These are phyloP conservation scores for Blera fallax DNA, from an alignment of 2,888 invertebrate genomes.

Conservation along the genomic window DNA sequence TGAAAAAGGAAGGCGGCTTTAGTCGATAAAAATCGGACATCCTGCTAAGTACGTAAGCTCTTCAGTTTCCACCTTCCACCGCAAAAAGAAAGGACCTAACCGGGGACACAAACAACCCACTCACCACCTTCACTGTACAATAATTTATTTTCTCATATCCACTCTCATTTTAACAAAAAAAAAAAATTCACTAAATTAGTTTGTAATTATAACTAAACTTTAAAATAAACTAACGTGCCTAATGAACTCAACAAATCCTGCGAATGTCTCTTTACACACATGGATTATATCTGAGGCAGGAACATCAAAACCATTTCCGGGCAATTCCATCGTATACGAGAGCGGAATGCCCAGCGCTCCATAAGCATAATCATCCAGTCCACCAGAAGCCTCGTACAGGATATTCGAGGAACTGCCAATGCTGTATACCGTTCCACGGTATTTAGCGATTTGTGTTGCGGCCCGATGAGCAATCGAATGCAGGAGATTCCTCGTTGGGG, in stretches of 20 bases:
- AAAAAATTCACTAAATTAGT: constrained; percentile 48
- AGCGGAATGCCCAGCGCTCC: constrained; percentile 83
- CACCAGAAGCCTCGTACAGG: constrained; percentile 84
- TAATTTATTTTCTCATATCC: constrained; percentile 61
- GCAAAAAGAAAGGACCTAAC: too few species aligned
- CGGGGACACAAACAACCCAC: too few species aligned
- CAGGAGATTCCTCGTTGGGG: constrained; percentile 78
- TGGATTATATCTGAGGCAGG: constrained; percentile 79
- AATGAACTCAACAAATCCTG: constrained; percentile 80
- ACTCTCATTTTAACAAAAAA: constrained; percentile 33
- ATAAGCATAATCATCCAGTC: constrained; percentile 87
- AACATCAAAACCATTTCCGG: constrained; percentile 83
- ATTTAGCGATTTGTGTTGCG: constrained; percentile 80
- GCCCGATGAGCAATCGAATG: constrained; percentile 79
- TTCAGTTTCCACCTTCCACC: too few species aligned
- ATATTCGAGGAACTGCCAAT: constrained; percentile 84
- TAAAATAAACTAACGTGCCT: constrained; percentile 80
- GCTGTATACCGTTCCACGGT: constrained; percentile 81
- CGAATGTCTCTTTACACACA: constrained; percentile 81
- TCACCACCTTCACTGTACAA: neutral
- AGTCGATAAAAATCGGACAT: too few species aligned
- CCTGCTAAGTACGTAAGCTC: too few species aligned
- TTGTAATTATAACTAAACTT: constrained; percentile 30
- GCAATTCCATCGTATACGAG: constrained; percentile 86
- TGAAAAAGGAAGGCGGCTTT: too few species aligned